Evolutionary conservation across 2,888 invertebrate species (phyloP), one percentile per base, ranked within the genome.

Genomic region (Erynnis tages): DNA sequence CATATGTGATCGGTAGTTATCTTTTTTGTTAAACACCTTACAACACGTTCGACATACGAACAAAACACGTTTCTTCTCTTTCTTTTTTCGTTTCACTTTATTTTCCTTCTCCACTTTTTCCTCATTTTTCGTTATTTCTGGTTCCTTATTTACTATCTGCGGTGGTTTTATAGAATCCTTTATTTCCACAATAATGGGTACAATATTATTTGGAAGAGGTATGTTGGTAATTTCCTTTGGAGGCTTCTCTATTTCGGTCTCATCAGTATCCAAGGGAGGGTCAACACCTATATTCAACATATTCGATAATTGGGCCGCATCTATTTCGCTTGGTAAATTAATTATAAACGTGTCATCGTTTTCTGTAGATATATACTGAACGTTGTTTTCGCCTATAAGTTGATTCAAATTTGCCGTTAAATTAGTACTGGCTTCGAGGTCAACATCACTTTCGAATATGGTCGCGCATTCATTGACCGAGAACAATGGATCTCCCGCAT

Each of bases 331-430:
- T 50, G 83, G 82, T 10, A 89, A 71, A 67, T 85, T 87, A 40
- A 89, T 89, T 19, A 89, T 88, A 61, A 89, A 89, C 0, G 85
- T 89, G 55, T 89, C 89, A 54, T 88, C 89, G 7, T 89, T 80
- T 53, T 89, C 89, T 0, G 89, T 88, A 1, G 86, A 87, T 40
- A 89, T 82, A 30, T 89, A 89, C 38, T 88, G 87, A 1, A 89
- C 89, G 52, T 62, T 81, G 55, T 89, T 89, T 53, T 88, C 90
- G 0, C 86, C 87, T 0, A 89, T 89, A 7, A 89, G 54, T 54
- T 88, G 89, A 53, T 86, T 89, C n/a, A 89, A 63, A 65, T 89
- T 88, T 0, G 84, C 87, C 0, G 89, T 84, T 54, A 89, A 65
- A 63, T 82, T 84, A 0, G 84, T 79, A 57, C 89, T 89, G 0